Conservation (phyloP, 2,888 invertebrate genomes). For the Uropetala carovei region DNA sequence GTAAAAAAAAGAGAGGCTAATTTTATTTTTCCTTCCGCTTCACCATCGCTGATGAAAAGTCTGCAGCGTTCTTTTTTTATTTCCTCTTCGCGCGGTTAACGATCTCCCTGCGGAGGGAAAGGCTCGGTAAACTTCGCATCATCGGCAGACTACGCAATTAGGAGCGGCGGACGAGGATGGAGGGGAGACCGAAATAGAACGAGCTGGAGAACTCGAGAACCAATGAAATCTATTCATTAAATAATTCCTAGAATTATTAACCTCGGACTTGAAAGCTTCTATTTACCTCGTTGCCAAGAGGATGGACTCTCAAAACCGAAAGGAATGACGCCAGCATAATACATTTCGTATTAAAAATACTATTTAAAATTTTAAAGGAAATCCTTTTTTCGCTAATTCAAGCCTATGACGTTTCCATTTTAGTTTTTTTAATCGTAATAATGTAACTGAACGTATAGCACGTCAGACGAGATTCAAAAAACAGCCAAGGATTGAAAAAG, state of each 20-base stretch:
- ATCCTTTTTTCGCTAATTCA: neutral
- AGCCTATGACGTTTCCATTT: too few relatives aligned
- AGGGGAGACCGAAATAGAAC: neutral
- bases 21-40: neutral
- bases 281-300: neutral
- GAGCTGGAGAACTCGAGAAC: neutral
- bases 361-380: neutral
- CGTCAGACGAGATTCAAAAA: too few relatives aligned
- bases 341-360: neutral
- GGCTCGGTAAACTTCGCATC: neutral
- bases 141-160: neutral
- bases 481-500: too few relatives aligned
- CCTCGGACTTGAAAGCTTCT: neutral
- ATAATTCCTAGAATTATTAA: neutral
- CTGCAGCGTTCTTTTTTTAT: neutral
- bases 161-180: neutral
- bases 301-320: neutral
- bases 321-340: neutral
- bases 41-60: neutral
- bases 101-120: neutral
- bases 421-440: too few relatives aligned
- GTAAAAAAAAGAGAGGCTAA: neutral
- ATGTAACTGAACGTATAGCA: too few relatives aligned
- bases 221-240: neutral
- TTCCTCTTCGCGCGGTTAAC: constrained; percentile 4